Base-by-base conservation (phyloP, 2,888 invertebrate species). In the Tortricodes alternella region DNA sequence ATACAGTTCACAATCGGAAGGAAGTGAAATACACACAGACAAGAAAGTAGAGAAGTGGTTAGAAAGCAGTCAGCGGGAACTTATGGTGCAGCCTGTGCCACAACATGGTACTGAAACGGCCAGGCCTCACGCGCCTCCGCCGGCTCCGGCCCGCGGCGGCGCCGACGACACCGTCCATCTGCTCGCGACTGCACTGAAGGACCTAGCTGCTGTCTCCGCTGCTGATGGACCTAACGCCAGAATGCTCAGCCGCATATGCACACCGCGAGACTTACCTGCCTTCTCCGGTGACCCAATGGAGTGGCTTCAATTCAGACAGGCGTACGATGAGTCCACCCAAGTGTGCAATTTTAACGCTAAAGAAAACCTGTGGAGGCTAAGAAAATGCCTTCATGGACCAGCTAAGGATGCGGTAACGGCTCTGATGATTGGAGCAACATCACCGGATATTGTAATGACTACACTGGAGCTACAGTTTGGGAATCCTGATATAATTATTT, bases 231-330 rank as follows among this genome's bases (percentile, higher is more conserved):
- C 34, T 8, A 52, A 49, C 13, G 38, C 18, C 6, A 44, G 29
- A 6, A 13, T 64, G 11, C 48, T 65, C 1, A 62, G 60, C 37
- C 59, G 63, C 4, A 27, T 65, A 1, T 46, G 60, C 32, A 64
- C 61, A 4, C 61, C 65, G 1, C 53, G 39, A 24, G 67, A 67
- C 2, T 29, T 64, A 23, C 63, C 63, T 3, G 4, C 3, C 2
- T 66, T 62, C 24, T 62, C 15, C 7, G 66, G 68, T 4, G 66
- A 68, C 41, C 66, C 63, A 0, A 27, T 68, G 59, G 65, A 70
- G 2, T 69, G 68, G 65, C 53, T 68, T 4, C 58, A 49, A 1
- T 66, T 68, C 19, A 67, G 59, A 35, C 58, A 64, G 16, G 64
- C 68, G 0, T 70, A 57, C 23, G 41, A 62, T 1, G 67, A 68